A percentile compares a stretch with the other conserved stretches of the same genome.
These are phyloP conservation scores for Oligia fasciuncula DNA, from an alignment of 2,888 invertebrate species.

Conservation along the genomic window DNA sequence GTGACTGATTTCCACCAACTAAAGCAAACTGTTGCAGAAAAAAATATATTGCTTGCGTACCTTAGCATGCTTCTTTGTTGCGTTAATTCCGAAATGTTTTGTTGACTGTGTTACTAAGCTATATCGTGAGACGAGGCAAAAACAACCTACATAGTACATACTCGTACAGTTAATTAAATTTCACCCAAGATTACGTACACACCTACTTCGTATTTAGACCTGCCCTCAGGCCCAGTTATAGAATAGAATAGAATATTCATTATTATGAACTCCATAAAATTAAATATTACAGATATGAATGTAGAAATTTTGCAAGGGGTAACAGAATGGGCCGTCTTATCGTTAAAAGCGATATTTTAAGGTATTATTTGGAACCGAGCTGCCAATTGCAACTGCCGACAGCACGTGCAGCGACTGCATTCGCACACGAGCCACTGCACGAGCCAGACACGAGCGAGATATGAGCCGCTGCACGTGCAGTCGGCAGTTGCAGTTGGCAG, in stretches of 20 bases:
- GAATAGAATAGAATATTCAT: neutral
- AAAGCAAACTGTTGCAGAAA: neutral
- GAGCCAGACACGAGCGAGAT: too few relatives aligned
- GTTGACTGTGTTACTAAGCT: neutral
- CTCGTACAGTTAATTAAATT: neutral
- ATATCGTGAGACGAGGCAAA: neutral
- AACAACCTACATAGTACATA: neutral
- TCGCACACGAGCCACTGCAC: too few relatives aligned
- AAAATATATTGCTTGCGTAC: neutral
- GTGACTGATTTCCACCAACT: neutral
- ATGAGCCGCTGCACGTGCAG: too few relatives aligned
- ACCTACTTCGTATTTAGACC: neutral
- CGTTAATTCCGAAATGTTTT: neutral
- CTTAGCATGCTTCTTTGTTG: neutral
- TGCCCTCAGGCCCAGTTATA: neutral
- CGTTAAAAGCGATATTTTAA: neutral
- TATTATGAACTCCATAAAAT: neutral
- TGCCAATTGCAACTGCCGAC: too few relatives aligned
- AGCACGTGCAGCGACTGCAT: too few relatives aligned
- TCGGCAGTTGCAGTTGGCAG: too few relatives aligned
- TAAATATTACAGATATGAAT: neutral
- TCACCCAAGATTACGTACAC: neutral
- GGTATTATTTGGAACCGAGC: too few relatives aligned
- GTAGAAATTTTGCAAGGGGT: neutral
- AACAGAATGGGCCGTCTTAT: neutral